phyloP scores from a whole-genome alignment of 2,888 invertebrate genomes.

The Linnaemya vulpina region DNA sequence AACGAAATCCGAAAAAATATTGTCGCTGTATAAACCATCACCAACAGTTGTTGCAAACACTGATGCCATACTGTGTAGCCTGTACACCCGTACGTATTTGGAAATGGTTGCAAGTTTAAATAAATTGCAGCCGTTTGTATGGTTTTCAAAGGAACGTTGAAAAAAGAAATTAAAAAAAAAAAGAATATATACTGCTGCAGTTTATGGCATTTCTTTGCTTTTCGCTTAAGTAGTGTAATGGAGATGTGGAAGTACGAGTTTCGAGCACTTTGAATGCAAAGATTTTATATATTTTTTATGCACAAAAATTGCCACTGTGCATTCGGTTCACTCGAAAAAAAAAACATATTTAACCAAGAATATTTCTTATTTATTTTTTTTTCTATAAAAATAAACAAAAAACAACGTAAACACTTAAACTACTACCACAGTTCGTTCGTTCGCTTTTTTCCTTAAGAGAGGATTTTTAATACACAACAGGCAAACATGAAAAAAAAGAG shows the following conservation, averaged over 20 bases:
- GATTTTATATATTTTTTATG: conserved; percentile 29
- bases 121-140: conserved; percentile 61
- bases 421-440: conserved; percentile 61
- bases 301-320: conserved; percentile 65
- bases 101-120: conserved; percentile 65
- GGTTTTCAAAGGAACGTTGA: conserved; percentile 35
- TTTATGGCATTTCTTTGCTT: conserved; percentile 61
- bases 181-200: conserved; percentile 64
- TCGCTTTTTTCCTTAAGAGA: conserved; percentile 47
- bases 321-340: conserved; percentile 38
- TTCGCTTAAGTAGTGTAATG: conserved; percentile 62
- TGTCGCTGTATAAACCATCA: conserved; percentile 66
- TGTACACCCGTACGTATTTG: conserved; percentile 1
- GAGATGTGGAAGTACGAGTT: conserved; percentile 59
- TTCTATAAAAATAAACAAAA: conserved; percentile 29
- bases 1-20: conserved; percentile 42
- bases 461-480: conserved; percentile 3
- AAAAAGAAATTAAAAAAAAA: conserved; percentile 17
- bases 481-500: too few species aligned
- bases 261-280: conserved; percentile 64
- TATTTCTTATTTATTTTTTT: conserved; percentile 20
- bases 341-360: conserved; percentile 18
- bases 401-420: conserved; percentile 65
- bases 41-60: conserved; percentile 57
- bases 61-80: conserved; percentile 8